Percentiles rank a stretch among this genome's conserved stretches.
Evolutionary conservation across 2,113 vertebrate genomes (phyloP).

Genomic region (Notothenia rossii): DNA sequence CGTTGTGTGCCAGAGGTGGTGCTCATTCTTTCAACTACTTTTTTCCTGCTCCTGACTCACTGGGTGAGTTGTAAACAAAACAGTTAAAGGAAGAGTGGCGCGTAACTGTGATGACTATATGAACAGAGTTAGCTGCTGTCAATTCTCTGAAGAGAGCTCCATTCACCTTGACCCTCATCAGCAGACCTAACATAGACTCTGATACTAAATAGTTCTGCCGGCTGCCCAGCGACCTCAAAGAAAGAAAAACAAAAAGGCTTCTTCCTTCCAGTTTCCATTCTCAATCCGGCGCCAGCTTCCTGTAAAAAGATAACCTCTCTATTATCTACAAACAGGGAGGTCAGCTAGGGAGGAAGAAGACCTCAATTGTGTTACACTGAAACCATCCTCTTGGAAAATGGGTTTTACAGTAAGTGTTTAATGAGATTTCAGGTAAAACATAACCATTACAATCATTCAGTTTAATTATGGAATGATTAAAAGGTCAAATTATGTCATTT

Average conservation of each 20-base stretch:
- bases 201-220: neutral
- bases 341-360: constrained; percentile 26
- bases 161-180: constrained; percentile 17
- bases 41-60: constrained; percentile 23
- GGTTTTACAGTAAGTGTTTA: neutral
- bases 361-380: neutral
- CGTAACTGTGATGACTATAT: neutral
- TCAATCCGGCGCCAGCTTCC: constrained; percentile 56
- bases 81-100: neutral
- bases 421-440: neutral
- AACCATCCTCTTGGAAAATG: constrained; percentile 52
- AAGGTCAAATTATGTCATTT: neutral
- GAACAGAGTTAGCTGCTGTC: neutral
- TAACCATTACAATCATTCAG: neutral
- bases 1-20: neutral
- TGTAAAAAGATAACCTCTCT: constrained; percentile 59
- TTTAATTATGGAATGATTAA: neutral
- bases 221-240: constrained; percentile 9
- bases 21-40: constrained; percentile 2
- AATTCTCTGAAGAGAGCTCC: neutral
- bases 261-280: constrained; percentile 47
- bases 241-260: constrained; percentile 22
- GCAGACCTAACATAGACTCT: constrained; percentile 4
- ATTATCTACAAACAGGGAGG: constrained; percentile 53
- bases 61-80: neutral